phyloP scores from a whole-genome alignment of 2,888 invertebrate genomes.

The Platycheirus rosarum region DNA sequence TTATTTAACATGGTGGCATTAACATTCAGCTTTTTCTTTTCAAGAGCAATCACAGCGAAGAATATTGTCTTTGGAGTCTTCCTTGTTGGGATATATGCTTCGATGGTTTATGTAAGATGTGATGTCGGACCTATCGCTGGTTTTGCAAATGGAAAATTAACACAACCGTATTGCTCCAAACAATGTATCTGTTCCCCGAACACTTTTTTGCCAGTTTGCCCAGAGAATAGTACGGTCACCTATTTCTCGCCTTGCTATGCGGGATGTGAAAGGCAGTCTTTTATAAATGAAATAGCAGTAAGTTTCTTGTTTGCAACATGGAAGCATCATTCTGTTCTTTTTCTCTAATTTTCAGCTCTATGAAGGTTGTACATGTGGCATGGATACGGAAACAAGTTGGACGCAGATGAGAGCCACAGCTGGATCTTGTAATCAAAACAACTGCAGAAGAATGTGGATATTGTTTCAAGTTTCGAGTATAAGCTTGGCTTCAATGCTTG shows the following conservation, averaged over 20 bases:
- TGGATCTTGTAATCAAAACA: slow-evolving; percentile 84
- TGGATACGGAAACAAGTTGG: slow-evolving; percentile 75
- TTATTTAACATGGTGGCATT: too few relatives aligned
- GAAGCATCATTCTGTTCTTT: neutral
- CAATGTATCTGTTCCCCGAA: slow-evolving; percentile 84
- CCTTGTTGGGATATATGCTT: slow-evolving; percentile 83
- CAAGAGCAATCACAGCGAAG: slow-evolving; percentile 83
- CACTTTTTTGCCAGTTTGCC: slow-evolving; percentile 86
- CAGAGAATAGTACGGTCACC: slow-evolving; percentile 83
- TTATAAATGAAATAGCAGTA: slow-evolving; percentile 82
- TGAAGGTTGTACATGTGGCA: slow-evolving; percentile 84
- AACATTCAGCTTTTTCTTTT: too few relatives aligned
- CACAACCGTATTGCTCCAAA: slow-evolving; percentile 84
- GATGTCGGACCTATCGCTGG: slow-evolving; percentile 83
- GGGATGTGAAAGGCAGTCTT: slow-evolving; percentile 84
- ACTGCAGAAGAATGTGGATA: slow-evolving; percentile 84
- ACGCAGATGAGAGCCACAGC: slow-evolving; percentile 81
- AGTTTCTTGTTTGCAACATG: slow-evolving; percentile 34
- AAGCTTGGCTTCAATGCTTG: slow-evolving; percentile 81
- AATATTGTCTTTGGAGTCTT: slow-evolving; percentile 83
- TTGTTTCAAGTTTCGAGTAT: slow-evolving; percentile 83
- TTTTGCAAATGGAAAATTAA: slow-evolving; percentile 81
- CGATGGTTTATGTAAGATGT: slow-evolving; percentile 83
- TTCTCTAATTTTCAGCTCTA: slow-evolving; percentile 81
- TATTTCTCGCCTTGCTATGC: slow-evolving; percentile 90